Conservation (phyloP, 2,797 vertebrate species). For the Manis pentadactyla region DNA sequence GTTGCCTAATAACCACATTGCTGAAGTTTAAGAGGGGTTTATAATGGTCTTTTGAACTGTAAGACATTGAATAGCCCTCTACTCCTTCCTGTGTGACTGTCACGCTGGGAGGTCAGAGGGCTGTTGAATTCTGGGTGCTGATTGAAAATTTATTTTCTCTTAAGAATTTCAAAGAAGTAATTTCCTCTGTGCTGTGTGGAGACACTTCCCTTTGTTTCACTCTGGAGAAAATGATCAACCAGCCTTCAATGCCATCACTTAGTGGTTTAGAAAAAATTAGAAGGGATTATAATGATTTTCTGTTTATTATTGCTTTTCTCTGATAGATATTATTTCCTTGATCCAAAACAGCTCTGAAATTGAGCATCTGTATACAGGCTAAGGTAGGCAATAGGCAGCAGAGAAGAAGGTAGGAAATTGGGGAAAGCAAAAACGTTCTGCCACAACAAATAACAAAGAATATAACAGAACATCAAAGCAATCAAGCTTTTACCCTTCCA, state of each 20-base stretch:
- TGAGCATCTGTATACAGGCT: neutral
- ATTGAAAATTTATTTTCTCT: slow-evolving; percentile 38
- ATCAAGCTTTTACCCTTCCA: neutral
- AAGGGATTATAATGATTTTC: neutral
- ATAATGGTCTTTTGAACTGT: neutral
- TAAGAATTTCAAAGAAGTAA: slow-evolving; percentile 48
- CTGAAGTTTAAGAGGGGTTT: slow-evolving; percentile 38
- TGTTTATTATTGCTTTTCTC: neutral
- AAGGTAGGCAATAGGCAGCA: neutral
- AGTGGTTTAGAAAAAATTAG: slow-evolving; percentile 30
- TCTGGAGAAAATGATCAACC: neutral
- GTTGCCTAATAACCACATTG: slow-evolving; percentile 43
- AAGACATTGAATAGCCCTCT: neutral
- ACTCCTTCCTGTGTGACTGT: neutral
- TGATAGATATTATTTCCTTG: neutral
- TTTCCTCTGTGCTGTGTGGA: slow-evolving; percentile 45
- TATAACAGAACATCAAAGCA: neutral
- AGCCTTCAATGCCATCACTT: neutral
- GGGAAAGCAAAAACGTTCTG: neutral
- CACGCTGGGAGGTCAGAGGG: neutral
- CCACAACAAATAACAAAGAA: neutral
- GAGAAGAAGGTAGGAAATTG: neutral
- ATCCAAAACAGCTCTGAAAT: neutral
- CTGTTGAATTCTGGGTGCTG: slow-evolving; percentile 19
- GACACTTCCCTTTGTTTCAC: neutral